These are phyloP conservation scores for Aporophyla lueneburgensis DNA, from an alignment of 2,888 invertebrate genomes.

Conservation along the genomic window DNA sequence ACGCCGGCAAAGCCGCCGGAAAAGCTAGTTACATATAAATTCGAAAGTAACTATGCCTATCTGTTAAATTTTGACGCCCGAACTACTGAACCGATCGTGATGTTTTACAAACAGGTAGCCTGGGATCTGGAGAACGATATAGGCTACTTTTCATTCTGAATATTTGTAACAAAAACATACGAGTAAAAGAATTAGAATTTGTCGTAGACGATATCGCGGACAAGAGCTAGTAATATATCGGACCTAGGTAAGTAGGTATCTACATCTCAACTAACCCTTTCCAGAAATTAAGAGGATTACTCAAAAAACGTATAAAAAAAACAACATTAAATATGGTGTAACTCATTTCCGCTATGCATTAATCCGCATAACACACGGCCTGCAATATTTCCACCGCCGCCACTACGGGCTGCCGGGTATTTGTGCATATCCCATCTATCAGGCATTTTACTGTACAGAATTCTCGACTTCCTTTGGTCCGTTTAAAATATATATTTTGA, in stretches of 20 bases:
- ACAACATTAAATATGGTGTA: neutral
- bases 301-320: neutral
- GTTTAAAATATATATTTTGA: constrained; percentile 46
- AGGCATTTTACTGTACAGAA: constrained; percentile 43
- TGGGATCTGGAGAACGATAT: neutral
- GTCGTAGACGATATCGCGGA: neutral
- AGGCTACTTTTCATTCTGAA: neutral
- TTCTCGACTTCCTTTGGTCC: constrained; percentile 33
- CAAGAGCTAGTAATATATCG: neutral
- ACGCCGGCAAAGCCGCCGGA: too few relatives aligned
- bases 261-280: neutral
- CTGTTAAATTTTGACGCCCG: neutral
- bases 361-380: constrained; percentile 33
- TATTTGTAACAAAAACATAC: neutral
- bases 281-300: neutral
- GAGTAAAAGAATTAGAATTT: too few relatives aligned
- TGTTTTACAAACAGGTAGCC: neutral
- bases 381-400: constrained; percentile 27
- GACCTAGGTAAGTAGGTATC: too few relatives aligned
- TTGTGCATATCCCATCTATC: constrained; percentile 34
- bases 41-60: neutral
- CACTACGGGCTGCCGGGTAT: constrained; percentile 10
- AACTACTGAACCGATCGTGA: neutral
- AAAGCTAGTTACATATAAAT: too few relatives aligned
- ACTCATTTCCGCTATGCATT: neutral